Base-by-base conservation (phyloP, 2,113 vertebrate genomes). In the Gallinago undulata region DNA sequence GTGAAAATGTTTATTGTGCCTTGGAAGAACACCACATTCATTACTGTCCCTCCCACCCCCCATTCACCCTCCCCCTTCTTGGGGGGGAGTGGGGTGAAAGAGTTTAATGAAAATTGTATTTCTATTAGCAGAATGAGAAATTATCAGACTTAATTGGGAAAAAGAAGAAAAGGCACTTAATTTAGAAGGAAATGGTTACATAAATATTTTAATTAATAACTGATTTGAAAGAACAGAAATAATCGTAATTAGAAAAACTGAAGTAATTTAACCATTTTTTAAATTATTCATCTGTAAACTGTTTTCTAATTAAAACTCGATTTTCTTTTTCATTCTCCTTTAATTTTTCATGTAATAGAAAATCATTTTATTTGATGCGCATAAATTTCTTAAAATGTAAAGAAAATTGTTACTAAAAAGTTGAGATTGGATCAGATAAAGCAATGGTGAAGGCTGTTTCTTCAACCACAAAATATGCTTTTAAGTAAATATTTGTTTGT, bases 141-240 rank as follows among this genome's bases (percentile, higher is more conserved):
- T 96, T 96, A 94, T 94, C 95, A 90, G 90, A 86, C 94, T 97
- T 97, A 97, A 97, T 96, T 94, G 93, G 93, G 84, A 88, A 95
- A 96, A 96, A 91, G 93, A 96, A 92, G 79, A 93, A 95, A 97
- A 96, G 85, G 62, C 96, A 96, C 89, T 96, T 97, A 96, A 97
- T 95, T 93, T 95, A 94, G 92, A 89, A 94, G 83, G 90, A 96
- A 97, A 94, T 96, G 88, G 95, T 95, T 95, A 84, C 93, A 97
- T 97, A 97, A 97, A 96, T 97, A 97, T 97, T 97, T 96, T 96
- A 97, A 97, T 97, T 96, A 96, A 97, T 96, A 97, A 96, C 96
- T 95, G 92, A 87, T 96, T 96, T 94, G 94, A 93, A 96, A 90
- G 93, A 95, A 74, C 84, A 95, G 97, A 96, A 97, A 95, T 97